A percentile compares a stretch with the other conserved stretches of the same genome.
phyloP scores from a whole-genome alignment of 2,797 vertebrate species.

The Sternarchorhynchus goeldii region DNA sequence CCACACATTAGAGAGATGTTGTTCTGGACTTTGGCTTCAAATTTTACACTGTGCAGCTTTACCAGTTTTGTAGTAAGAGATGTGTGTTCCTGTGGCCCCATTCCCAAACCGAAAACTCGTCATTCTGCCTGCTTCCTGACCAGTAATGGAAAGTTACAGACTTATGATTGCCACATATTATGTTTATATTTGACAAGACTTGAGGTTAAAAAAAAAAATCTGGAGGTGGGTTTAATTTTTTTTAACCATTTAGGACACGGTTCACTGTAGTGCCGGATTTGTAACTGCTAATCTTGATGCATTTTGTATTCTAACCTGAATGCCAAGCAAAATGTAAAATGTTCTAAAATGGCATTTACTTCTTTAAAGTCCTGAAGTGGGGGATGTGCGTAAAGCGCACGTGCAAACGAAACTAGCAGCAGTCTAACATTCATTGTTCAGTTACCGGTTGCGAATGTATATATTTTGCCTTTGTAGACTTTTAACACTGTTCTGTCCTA shows the following conservation, averaged over 20 bases:
- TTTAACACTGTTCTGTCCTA: slow-evolving; percentile 58
- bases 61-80: neutral
- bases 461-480: slow-evolving; percentile 58
- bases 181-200: neutral
- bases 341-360: neutral
- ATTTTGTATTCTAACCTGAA: neutral
- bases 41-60: neutral
- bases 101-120: neutral
- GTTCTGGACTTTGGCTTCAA: neutral
- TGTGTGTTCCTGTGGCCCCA: neutral
- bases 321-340: neutral
- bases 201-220: too few species aligned
- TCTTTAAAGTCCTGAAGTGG: neutral
- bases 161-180: neutral
- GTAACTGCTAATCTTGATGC: neutral
- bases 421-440: slow-evolving; percentile 11
- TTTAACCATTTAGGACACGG: neutral
- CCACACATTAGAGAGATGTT: neutral
- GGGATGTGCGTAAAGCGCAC: too few species aligned
- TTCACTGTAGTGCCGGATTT: neutral
- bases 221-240: neutral
- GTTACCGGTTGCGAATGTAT: slow-evolving; percentile 50
- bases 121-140: neutral
- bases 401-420: slow-evolving; percentile 1
- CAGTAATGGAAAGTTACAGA: neutral